These are phyloP conservation scores for Vulpes vulpes DNA, from an alignment of 2,113 vertebrate species.

Conservation along the genomic window DNA sequence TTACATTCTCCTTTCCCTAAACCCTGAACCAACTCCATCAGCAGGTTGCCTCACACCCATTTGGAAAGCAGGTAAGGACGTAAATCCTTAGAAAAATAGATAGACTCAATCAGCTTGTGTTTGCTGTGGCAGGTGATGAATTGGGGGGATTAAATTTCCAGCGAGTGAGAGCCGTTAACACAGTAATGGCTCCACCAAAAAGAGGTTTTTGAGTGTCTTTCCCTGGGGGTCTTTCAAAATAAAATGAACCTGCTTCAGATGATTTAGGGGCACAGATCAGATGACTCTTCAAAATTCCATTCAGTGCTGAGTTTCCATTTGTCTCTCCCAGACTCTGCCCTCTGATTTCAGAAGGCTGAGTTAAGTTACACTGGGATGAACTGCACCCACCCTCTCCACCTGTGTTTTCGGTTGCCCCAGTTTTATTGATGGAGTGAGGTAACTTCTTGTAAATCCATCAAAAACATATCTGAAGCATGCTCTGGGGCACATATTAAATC, in stretches of 20 bases:
- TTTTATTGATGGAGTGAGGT: background rate
- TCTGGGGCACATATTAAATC: background rate
- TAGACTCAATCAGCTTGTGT: background rate
- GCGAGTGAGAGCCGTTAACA: background rate
- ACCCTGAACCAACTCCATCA: background rate
- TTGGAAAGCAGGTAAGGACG: background rate
- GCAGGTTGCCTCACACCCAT: background rate
- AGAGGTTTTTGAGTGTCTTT: background rate
- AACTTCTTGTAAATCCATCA: slow-evolving; percentile 9
- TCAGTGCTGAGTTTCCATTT: background rate
- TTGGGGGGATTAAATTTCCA: slow-evolving; percentile 31
- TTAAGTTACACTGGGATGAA: background rate
- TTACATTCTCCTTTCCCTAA: background rate
- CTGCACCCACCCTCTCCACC: background rate
- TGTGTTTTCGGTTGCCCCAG: background rate
- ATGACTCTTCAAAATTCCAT: slow-evolving; percentile 46
- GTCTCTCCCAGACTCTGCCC: background rate
- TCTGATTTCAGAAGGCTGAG: background rate
- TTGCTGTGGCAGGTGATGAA: slow-evolving; percentile 60
- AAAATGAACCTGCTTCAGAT: slow-evolving; percentile 20
- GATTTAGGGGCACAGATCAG: slow-evolving; percentile 30
- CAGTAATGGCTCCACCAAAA: background rate
- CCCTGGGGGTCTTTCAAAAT: slow-evolving; percentile 28
- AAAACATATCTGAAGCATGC: background rate
- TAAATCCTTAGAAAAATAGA: slow-evolving; percentile 58